These are phyloP conservation scores for Druceiella hillmani DNA, from an alignment of 2,888 invertebrate genomes.

Conservation along the genomic window DNA sequence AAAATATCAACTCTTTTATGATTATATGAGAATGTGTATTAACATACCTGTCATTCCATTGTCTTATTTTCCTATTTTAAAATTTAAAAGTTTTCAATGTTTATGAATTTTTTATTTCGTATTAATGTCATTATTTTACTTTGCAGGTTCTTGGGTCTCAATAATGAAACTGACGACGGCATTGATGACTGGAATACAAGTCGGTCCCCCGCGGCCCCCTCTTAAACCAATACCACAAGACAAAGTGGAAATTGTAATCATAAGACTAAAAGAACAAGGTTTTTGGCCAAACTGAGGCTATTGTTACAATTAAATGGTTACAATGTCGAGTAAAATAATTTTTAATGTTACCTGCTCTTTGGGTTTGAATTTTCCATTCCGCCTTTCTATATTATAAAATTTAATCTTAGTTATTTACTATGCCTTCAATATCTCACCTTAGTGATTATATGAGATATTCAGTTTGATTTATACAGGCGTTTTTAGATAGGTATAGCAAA, in stretches of 20 bases:
- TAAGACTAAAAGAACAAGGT: too few relatives aligned
- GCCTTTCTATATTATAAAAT: too few relatives aligned
- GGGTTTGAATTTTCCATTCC: too few relatives aligned
- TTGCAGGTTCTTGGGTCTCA: conserved; percentile 55
- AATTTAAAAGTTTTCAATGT: neutral
- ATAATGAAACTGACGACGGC: conserved; percentile 62
- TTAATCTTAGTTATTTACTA: too few relatives aligned
- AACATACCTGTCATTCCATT: conserved; percentile 1
- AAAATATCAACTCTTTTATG: conserved; percentile 3
- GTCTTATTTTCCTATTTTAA: conserved; percentile 7
- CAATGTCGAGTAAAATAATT: too few relatives aligned
- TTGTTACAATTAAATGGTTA: too few relatives aligned
- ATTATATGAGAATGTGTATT: neutral
- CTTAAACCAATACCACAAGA: conserved; percentile 35
- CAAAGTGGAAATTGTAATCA: too few relatives aligned
- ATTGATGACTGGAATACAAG: conserved; percentile 47
- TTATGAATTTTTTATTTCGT: conserved; percentile 8
- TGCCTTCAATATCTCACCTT: too few relatives aligned
- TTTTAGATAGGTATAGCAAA: too few relatives aligned
- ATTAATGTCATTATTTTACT: neutral
- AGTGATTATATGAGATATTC: too few relatives aligned
- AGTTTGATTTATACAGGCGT: too few relatives aligned
- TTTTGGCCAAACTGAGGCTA: conserved; percentile 9
- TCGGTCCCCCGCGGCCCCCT: conserved; percentile 55
- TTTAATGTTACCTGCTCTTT: too few relatives aligned